Evolutionary conservation across 2,888 invertebrate species (phyloP).

Genomic region (Acanthosepion esculentum): DNA sequence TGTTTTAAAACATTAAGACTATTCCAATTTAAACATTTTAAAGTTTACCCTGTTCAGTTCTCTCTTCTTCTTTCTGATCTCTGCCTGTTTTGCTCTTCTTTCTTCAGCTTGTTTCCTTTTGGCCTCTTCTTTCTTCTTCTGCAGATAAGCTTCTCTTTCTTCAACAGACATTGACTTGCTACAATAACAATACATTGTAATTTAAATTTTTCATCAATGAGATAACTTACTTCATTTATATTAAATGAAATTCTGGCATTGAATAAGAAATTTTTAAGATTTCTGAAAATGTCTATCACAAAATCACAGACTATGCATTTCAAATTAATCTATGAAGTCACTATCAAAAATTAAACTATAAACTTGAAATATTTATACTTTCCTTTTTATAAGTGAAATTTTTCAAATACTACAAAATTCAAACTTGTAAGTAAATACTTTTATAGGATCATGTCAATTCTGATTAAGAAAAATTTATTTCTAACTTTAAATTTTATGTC

Average conservation of each 20-base stretch:
- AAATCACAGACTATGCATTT: not conserved
- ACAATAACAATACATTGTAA: slow-evolving; percentile 45
- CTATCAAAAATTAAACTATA: not conserved
- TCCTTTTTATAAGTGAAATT: not conserved
- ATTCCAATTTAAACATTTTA: too few species aligned
- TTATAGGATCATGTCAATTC: too few species aligned
- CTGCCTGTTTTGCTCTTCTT: slow-evolving; percentile 52
- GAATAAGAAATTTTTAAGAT: not conserved
- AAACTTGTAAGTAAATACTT: too few species aligned
- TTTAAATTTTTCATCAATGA: not conserved
- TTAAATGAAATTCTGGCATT: not conserved
- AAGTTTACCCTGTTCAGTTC: slow-evolving; percentile 56
- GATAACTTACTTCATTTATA: not conserved
- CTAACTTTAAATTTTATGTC: too few species aligned
- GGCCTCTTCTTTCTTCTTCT: slow-evolving; percentile 61
- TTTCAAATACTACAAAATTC: too few species aligned
- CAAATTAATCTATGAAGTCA: not conserved
- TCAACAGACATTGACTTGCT: slow-evolving; percentile 70
- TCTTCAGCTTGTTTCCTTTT: slow-evolving; percentile 52
- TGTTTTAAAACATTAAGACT: too few species aligned
- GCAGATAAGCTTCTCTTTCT: slow-evolving; percentile 67
- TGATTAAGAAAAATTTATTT: too few species aligned
- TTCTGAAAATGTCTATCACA: not conserved
- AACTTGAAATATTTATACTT: not conserved
- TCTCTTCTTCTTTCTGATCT: slow-evolving; percentile 55